Base-by-base conservation (phyloP, 2,113 vertebrate species). In the Centrocercus urophasianus region DNA sequence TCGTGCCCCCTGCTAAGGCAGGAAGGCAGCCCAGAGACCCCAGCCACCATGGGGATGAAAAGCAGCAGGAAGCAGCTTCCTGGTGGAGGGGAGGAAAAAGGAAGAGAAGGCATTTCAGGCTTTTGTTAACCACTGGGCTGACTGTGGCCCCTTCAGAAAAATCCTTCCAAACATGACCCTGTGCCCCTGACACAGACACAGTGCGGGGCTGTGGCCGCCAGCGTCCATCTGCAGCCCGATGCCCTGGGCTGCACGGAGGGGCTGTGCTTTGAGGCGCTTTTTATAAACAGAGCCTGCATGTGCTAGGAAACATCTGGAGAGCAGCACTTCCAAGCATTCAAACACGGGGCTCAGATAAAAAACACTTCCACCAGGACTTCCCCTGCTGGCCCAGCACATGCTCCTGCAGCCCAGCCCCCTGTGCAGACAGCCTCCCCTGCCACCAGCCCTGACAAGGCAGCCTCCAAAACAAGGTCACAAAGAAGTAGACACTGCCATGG, bases 301-400 rank as follows among this genome's bases (percentile, higher is more conserved):
- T 66, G 92, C 93, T 83, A 96, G 97, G 96, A 95, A 93, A 95
- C 78, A 93, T 96, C 97, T 97, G 96, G 94, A 91, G 95, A 93
- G 81, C 83, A 86, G 95, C 92, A 97, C 94, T 97, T 97, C 96
- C 93, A 94, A 94, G 93, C 94, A 96, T 91, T 96, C 94, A 96
- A 93, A 88, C 1, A 10, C 70, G 4, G 7, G 88, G 86, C 54
- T 60, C 65, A 95, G 94, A 97, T 95, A 93, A 95, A 96, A 79
- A 89, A 81, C 61, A 85, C 81, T 96, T 95, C 96, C 96, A 96
- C 75, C 70, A 83, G 91, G 92, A 97, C 94, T 97, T 97, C 95
- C 95, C 91, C 59, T 93, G 78, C 60, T 65, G 88, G 93, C 89
- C 82, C 22, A 50, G 94, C 21, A 5, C 75, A 86, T 83, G 67